Base-by-base conservation (phyloP, 2,888 invertebrate genomes). In the Microplitis deprimator region DNA sequence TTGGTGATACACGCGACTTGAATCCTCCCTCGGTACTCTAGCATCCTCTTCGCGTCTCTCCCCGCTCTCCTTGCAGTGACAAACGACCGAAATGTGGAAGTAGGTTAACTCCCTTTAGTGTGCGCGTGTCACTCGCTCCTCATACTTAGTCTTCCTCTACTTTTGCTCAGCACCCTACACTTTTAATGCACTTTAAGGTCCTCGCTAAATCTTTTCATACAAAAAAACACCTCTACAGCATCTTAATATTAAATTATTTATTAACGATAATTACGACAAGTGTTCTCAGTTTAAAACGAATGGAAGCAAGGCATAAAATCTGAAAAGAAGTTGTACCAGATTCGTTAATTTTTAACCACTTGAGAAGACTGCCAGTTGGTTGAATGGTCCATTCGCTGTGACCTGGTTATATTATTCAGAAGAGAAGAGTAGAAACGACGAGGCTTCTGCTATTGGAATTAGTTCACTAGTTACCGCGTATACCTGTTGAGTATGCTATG, bases 11-110 rank as follows among this genome's bases (percentile, higher is more conserved):
- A 77, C 67, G 73, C 73, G 73, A 73, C 62, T 77, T 64, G 69
- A 73, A 73, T 68, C 40, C 70, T 73, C 77, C 72, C 75, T 74
- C 73, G 72, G 76, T 78, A 73, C 68, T 70, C 68, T 71, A 38
- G 76, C 68, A 64, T 68, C 76, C 62, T 68, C 62, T 20, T 61
- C 72, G 29, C 72, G 74, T 10, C 68, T 68, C 68, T 60, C 68
- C 40, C 68, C 64, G 38, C 68, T 68, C 64, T 41, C 62, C 40
- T 62, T 50, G 38, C 79, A 68, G 82, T 85, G 85, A 86, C 84
- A 85, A 87, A 87, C 83, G 84, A 82, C 83, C 84, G 82, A 85
- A 84, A 86, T 84, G 83, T 79, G 81, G 83, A 88, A 87, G 85
- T 88, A 83, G 87, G 86, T 87, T 86, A 86, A 85, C 84, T 83